Conservation (phyloP, 2,113 vertebrate species). For the Dipodomys ordii region DNA sequence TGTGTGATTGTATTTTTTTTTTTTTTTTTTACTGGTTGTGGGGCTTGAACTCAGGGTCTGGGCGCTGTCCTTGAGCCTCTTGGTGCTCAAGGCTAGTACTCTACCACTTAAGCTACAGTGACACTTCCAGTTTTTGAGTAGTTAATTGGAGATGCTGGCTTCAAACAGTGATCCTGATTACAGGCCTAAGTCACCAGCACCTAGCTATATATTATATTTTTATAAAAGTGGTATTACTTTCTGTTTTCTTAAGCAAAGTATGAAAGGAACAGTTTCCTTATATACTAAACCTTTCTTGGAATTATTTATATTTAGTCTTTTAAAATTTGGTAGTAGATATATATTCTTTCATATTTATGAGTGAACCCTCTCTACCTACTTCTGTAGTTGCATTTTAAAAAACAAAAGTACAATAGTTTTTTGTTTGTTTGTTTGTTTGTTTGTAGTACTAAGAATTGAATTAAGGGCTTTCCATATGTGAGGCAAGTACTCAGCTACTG, state of each 20-base stretch:
- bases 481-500: neutral
- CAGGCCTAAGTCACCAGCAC: too few species aligned
- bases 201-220: neutral
- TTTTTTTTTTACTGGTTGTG: neutral
- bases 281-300: neutral
- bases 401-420: neutral
- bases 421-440: neutral
- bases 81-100: too few species aligned
- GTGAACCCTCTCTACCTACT: neutral
- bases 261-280: neutral
- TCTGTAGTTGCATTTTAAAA: neutral
- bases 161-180: too few species aligned
- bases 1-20: too few species aligned
- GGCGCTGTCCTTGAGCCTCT: too few species aligned
- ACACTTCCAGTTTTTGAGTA: too few species aligned
- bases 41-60: neutral
- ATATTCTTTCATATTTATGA: constrained; percentile 13
- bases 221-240: neutral
- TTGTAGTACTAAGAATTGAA: neutral
- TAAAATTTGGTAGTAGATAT: neutral
- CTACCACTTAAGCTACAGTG: too few species aligned
- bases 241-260: neutral
- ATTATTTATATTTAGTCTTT: neutral
- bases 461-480: neutral
- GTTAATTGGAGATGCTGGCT: too few species aligned